Conservation (phyloP, 1,140 invertebrate species). For the Zaprionus capensis region DNA sequence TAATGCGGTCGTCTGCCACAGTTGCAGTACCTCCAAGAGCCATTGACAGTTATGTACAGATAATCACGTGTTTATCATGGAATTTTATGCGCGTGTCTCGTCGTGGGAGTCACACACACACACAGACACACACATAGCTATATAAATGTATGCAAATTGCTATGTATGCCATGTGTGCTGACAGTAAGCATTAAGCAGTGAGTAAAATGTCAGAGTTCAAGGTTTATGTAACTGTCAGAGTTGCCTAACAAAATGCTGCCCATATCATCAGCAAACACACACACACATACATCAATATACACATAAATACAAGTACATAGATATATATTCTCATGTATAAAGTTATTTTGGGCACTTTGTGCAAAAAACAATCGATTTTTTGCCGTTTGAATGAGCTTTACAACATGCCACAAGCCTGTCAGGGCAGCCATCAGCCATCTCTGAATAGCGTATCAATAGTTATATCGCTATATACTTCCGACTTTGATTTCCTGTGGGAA, state of each 20-base stretch:
- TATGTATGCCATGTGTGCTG: constrained; percentile 33
- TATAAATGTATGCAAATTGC: constrained; percentile 24
- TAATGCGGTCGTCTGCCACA: constrained; percentile 22
- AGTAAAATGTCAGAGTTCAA: constrained; percentile 75
- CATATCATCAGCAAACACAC: background rate
- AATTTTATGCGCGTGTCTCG: constrained; percentile 71
- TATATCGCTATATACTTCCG: background rate
- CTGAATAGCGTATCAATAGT: background rate
- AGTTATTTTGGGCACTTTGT: constrained; percentile 11
- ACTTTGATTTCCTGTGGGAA: background rate
- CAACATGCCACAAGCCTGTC: background rate
- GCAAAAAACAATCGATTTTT: constrained; percentile 34
- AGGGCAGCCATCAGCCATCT: too few species aligned
- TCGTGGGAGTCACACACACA: constrained; percentile 47
- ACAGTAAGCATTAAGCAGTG: constrained; percentile 3
- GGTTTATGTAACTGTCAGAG: constrained; percentile 49
- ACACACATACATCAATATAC: constrained; percentile 10
- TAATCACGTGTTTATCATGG: constrained; percentile 79
- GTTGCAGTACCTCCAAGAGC: constrained; percentile 41
- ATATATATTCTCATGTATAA: constrained; percentile 5
- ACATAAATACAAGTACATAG: background rate
- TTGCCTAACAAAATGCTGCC: constrained; percentile 8
- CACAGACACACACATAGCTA: constrained; percentile 25
- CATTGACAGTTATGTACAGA: constrained; percentile 62
- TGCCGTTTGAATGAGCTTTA: constrained; percentile 12